Percentiles rank a stretch among this genome's conserved stretches.
These are phyloP conservation scores for Oreamnos americanus DNA, from an alignment of 2,113 vertebrate genomes.

Conservation along the genomic window DNA sequence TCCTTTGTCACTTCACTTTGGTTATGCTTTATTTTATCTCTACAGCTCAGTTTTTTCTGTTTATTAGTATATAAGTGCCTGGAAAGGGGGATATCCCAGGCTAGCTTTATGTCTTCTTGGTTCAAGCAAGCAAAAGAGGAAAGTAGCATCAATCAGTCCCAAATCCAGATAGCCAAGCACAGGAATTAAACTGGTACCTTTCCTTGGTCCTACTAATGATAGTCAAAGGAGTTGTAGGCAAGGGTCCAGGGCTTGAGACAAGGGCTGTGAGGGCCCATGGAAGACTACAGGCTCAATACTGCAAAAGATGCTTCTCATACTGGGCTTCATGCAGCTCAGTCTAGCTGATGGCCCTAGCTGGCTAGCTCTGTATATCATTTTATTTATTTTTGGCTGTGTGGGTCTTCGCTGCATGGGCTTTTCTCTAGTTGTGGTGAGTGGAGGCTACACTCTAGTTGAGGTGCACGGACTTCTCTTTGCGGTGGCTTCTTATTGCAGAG, in stretches of 20 bases:
- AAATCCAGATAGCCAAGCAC: background rate
- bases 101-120: background rate
- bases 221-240: background rate
- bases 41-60: background rate
- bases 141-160: background rate
- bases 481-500: background rate
- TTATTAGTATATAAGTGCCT: background rate
- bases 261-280: background rate
- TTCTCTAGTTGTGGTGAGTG: background rate
- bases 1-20: background rate
- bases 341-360: background rate
- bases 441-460: background rate
- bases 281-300: background rate
- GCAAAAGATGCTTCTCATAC: background rate
- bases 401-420: background rate
- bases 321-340: background rate
- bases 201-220: background rate
- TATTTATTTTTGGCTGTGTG: background rate
- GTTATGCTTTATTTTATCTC: constrained; percentile 37
- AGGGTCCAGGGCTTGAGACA: background rate
- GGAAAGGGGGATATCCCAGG: background rate
- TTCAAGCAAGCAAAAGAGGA: background rate
- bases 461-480: background rate
- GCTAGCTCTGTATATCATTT: background rate
- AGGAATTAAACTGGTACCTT: background rate